Evolutionary conservation across 2,888 invertebrate genomes (phyloP).

Genomic region (Lysandra coridon): DNA sequence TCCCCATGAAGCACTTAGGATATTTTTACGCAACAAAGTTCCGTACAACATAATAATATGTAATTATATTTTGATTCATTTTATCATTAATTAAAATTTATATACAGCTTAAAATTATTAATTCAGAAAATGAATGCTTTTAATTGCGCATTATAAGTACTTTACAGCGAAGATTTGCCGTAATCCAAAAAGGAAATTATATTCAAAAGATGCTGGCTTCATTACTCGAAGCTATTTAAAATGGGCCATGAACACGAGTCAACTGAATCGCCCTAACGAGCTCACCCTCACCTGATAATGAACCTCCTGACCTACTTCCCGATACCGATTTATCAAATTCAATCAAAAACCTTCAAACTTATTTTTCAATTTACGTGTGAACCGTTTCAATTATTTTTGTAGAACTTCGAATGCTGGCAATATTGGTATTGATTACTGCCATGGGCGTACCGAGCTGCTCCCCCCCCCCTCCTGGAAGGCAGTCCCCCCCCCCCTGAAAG

Average conservation of each 20-base stretch:
- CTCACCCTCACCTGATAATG: constrained; percentile 17
- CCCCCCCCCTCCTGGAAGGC: too few species aligned
- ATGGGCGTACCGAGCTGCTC: too few species aligned
- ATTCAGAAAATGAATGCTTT: not conserved
- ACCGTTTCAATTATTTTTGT: not conserved
- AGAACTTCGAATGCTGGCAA: not conserved
- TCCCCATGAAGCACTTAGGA: too few species aligned
- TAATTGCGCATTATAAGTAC: not conserved
- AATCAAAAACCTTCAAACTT: constrained; percentile 11
- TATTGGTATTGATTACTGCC: not conserved
- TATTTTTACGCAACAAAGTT: too few species aligned
- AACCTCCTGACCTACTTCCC: constrained; percentile 13
- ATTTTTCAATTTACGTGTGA: not conserved
- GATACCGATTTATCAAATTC: constrained; percentile 19
- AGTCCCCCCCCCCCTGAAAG: too few species aligned
- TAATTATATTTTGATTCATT: too few species aligned
- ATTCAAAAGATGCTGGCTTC: constrained; percentile 18
- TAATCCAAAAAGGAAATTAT: constrained; percentile 13
- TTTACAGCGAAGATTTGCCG: not conserved
- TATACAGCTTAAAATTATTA: not conserved
- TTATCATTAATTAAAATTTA: too few species aligned
- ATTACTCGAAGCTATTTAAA: constrained; percentile 11
- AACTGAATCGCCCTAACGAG: constrained; percentile 10
- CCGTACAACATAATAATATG: too few species aligned
- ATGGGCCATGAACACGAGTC: constrained; percentile 14